Base-by-base conservation (phyloP, 2,888 invertebrate genomes). In the Drosophila parthenogenetica region DNA sequence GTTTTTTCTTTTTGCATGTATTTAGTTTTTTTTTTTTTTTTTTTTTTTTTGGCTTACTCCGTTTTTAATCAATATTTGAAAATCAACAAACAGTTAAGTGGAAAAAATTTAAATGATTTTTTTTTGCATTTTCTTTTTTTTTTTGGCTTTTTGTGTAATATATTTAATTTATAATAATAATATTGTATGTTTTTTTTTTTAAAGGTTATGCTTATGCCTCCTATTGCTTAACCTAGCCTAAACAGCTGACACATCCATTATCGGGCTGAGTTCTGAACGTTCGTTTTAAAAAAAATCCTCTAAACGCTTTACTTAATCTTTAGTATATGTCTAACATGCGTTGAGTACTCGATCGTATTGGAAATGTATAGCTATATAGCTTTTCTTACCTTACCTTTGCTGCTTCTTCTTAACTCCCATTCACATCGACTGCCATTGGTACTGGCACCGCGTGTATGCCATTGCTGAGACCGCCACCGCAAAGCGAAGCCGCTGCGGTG, bases 371-470 rank as follows among this genome's bases (percentile, higher is more conserved):
- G 48, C 39, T 37, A 25, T 17, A 43, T 4, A 37, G 51, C 40
- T 50, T 7, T 25, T 25, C 25, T 29, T 37, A 32, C 49, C 57
- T 53, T 25, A 8, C 13, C n/a, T 14, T 46, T 19, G 19, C 19
- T 22, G 22, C 22, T 51, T 63, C 42, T 50, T 67, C 72, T 90
- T 90, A 90, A 90, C 90, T 90, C 67, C 90, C 90, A 65, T 91
- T 90, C 29, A 90, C 90, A 60, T 90, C 84, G 11, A 90, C 81
- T 5, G 81, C 68, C 58, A 78, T 37, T 7, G 70, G 53, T 17
- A 58, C 73, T 17, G 66, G 39, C 22, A 78, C 75, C 7, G 73
- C 45, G 39, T 87, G 87, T 1, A 89, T 78, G 40, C 88, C 86
- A 35, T 89, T 89, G 79, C 70, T 63, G 29, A 80, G 57, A 57